Evolutionary conservation across 2,113 vertebrate species (phyloP), one percentile per base, ranked within the genome.

Genomic region (Sorex araneus): DNA sequence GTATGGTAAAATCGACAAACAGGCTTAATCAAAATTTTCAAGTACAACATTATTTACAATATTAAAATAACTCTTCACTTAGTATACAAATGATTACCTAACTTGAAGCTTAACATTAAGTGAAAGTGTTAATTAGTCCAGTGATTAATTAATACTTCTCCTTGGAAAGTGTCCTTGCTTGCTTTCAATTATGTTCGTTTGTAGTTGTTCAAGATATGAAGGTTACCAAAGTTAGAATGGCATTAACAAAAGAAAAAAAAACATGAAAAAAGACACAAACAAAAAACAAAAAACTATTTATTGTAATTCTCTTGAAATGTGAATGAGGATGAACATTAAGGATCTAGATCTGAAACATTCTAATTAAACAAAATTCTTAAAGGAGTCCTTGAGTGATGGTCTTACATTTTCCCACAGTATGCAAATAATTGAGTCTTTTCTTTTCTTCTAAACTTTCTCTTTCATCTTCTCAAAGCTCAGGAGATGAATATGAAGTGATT

Each of bases 1-100:
- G 36, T 94, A 81, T n/a, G 70, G 63, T 57, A 4, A 90, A 43
- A 3, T 82, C 82, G 25, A 87, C 12, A 90, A n/a, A 57, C 36
- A 67, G n/a, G 19, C 3, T 66, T 32, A 92, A 85, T 25, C 12
- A 5, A 27, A 82, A 16, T 81, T 12, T 50, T 85, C 28, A 66
- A 86, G 70, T 77, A 6, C 71, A 45, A 18, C 10, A 84, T 54
- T 73, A n/a, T 50, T 75, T 25, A 23, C 6, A 73, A 57, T 66
- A 57, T 57, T 82, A 67, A 77, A 78, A 78, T 82, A 21, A 28
- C 3, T 70, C 63, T 86, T 90, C 3, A 60, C 36, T 77, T 71
- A 15, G 71, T 43, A 34, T 66, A 8, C 2, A 57, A 75, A 43
- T 3, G 28, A 9, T n/a, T 83, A 34, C 12, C 34, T 73, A 76